Conservation (phyloP, 2,888 invertebrate genomes). For the Ypsolopha sequella region DNA sequence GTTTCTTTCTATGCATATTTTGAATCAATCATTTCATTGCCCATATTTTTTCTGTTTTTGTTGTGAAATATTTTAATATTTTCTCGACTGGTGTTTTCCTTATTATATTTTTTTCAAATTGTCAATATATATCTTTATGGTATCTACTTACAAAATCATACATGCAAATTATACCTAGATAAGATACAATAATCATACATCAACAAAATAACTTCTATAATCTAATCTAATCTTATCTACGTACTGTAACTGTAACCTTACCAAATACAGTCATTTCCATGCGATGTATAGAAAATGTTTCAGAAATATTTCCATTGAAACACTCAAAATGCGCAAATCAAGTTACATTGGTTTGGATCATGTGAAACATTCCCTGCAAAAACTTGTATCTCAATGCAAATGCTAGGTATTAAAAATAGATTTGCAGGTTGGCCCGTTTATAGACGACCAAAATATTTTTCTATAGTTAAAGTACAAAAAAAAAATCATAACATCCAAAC, state of each 20-base stretch:
- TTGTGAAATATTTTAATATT: slow-evolving; percentile 7
- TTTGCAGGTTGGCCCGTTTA: no score
- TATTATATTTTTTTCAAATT: slow-evolving; percentile 5
- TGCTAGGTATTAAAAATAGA: no score
- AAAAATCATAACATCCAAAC: no score
- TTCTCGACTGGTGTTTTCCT: background rate
- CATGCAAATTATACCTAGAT: background rate
- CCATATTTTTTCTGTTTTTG: slow-evolving; percentile 6
- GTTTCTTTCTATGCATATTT: slow-evolving; percentile 8
- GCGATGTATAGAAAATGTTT: no score
- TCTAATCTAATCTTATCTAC: background rate
- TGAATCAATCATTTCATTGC: slow-evolving; percentile 2
- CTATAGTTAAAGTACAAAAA: no score
- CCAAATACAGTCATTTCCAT: slow-evolving; percentile 12
- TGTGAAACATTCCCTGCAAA: no score
- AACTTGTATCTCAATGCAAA: no score
- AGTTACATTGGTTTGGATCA: no score
- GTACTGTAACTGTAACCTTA: slow-evolving; percentile 16
- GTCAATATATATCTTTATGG: slow-evolving; percentile 2
- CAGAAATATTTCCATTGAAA: no score
- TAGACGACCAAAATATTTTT: no score
- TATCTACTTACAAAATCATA: background rate
- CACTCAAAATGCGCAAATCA: no score
- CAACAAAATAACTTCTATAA: background rate
- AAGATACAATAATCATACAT: background rate